A percentile compares a stretch with the other conserved stretches of the same genome.
Evolutionary conservation across 2,113 vertebrate species (phyloP).

Genomic region (Cricetomys ansorgei): DNA sequence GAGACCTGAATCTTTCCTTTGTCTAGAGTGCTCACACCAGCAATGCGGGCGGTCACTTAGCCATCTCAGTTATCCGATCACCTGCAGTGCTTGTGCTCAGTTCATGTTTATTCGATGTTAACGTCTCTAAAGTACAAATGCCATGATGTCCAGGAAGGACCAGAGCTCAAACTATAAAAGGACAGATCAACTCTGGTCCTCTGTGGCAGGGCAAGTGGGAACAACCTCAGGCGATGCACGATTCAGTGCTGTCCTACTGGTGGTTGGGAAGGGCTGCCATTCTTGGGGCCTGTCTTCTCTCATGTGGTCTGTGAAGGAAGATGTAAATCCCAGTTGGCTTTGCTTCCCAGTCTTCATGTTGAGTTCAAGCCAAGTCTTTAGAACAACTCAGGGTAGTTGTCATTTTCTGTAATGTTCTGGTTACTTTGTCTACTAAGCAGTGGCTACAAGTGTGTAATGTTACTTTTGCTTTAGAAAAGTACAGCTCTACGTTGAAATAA

Average conservation of each 20-base stretch:
- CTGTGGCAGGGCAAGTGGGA: neutral
- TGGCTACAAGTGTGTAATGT: neutral
- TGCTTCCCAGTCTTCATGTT: neutral
- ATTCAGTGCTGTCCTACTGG: accelerated
- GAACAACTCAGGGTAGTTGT: neutral
- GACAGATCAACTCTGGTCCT: neutral
- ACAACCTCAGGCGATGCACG: no score
- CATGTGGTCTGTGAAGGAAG: neutral
- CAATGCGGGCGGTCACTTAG: no score
- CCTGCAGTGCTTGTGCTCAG: neutral
- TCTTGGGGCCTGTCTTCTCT: neutral
- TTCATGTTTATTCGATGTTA: neutral
- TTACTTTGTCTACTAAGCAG: neutral
- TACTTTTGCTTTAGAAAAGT: neutral
- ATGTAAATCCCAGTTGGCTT: neutral
- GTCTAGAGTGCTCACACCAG: neutral
- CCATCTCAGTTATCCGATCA: neutral
- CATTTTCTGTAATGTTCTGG: neutral
- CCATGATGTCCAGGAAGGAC: neutral
- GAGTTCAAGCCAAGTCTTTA: neutral
- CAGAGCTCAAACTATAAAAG: neutral
- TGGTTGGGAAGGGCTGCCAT: neutral
- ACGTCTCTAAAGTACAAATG: neutral
- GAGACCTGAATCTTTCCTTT: neutral
- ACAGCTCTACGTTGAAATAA: neutral